These are phyloP conservation scores for Pipra filicauda DNA, from an alignment of 2,113 vertebrate species.

Conservation along the genomic window DNA sequence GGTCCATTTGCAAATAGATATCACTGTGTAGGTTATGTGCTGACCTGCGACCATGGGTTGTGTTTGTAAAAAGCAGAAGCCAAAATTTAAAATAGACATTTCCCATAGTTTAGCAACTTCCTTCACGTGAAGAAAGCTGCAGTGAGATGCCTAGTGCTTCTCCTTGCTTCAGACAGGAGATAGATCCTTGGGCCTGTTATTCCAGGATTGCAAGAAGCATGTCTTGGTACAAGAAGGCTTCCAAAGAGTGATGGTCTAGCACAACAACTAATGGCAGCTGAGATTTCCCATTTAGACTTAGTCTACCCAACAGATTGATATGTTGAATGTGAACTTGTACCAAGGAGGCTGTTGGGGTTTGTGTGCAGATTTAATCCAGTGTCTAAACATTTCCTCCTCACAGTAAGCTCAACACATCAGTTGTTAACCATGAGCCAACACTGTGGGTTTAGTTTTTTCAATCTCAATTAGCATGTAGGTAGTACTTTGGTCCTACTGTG, in stretches of 20 bases:
- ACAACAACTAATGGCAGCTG: not conserved
- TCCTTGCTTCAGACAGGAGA: not conserved
- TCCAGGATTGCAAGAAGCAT: not conserved
- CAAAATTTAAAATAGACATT: not conserved
- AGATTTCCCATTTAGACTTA: not conserved
- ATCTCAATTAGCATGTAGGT: not conserved
- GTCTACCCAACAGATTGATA: not conserved
- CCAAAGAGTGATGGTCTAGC: not conserved
- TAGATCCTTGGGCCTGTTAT: fast-evolving
- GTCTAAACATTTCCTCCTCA: not conserved
- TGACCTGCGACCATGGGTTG: not conserved
- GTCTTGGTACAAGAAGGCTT: not conserved
- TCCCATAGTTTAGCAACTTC: not conserved
- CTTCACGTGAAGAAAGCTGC: not conserved
- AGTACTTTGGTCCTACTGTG: not conserved
- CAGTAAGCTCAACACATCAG: not conserved
- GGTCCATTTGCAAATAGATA: not conserved
- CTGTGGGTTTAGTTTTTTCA: not conserved
- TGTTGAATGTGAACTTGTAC: not conserved
- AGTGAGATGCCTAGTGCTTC: not conserved
- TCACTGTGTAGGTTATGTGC: not conserved
- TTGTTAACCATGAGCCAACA: not conserved
- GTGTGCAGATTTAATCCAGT: not conserved
- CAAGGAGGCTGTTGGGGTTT: not conserved
- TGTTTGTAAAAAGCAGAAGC: not conserved